Percentiles rank a stretch among this genome's conserved stretches.
Conservation (phyloP, 2,113 vertebrate genomes). For the Hyperoodon ampullatus region DNA sequence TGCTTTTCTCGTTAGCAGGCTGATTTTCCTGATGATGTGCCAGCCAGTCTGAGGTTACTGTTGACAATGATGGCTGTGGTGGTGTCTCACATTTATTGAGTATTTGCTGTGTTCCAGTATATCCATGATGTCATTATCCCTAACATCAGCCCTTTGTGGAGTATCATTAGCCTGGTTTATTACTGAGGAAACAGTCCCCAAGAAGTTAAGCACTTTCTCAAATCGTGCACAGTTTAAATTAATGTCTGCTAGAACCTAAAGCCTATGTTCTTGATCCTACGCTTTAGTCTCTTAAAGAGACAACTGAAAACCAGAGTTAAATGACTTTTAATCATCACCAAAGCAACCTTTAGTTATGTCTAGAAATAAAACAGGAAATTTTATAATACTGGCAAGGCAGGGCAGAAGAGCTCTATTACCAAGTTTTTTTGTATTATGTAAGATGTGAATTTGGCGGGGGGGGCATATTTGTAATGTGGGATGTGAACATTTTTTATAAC, state of each 20-base stretch:
- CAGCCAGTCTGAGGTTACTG: background rate
- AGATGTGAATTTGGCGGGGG: background rate
- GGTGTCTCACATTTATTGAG: background rate
- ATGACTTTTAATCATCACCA: slow-evolving; percentile 55
- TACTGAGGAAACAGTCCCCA: slow-evolving; percentile 43
- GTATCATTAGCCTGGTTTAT: background rate
- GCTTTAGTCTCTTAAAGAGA: slow-evolving; percentile 18
- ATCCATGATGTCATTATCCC: background rate
- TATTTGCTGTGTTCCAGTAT: background rate
- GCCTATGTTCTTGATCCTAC: background rate
- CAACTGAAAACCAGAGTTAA: slow-evolving; percentile 31
- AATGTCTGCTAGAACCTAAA: slow-evolving; percentile 5
- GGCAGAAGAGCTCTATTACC: background rate
- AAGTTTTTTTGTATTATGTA: background rate
- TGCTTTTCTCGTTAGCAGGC: background rate
- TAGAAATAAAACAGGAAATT: slow-evolving; percentile 14
- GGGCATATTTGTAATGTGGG: background rate
- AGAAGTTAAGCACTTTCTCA: slow-evolving; percentile 40
- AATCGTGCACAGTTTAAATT: background rate
- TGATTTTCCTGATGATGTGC: slow-evolving; percentile 15
- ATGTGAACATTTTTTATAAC: background rate
- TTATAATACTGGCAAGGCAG: background rate
- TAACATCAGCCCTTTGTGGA: background rate
- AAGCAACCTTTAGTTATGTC: slow-evolving; percentile 44
- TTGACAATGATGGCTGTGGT: background rate